These are phyloP conservation scores for Elysia crispata DNA, from an alignment of 2,888 invertebrate species.

Conservation along the genomic window DNA sequence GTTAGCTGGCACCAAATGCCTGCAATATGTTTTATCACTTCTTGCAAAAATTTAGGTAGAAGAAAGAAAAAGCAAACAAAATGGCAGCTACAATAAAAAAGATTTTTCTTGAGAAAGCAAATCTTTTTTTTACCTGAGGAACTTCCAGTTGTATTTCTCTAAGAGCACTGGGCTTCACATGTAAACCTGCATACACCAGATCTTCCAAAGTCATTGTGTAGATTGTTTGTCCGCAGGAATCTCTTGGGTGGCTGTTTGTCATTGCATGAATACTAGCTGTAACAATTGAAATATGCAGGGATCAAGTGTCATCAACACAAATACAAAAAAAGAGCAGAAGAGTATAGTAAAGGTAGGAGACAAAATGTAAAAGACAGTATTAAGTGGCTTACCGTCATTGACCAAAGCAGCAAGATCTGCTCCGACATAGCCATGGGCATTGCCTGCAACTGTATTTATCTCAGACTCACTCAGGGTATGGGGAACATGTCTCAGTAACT, in stretches of 20 bases:
- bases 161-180: conserved; percentile 91
- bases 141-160: conserved; percentile 91
- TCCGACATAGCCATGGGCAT: conserved; percentile 93
- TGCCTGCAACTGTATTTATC: conserved; percentile 82
- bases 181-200: conserved; percentile 67
- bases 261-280: too few relatives aligned
- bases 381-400: conserved; percentile 79
- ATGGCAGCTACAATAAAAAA: too few relatives aligned
- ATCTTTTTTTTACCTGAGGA: conserved; percentile 83
- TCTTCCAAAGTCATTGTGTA: conserved; percentile 55
- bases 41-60: too few relatives aligned
- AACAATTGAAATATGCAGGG: background rate
- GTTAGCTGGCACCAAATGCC: too few relatives aligned
- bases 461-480: conserved; percentile 81
- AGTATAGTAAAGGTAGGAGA: background rate
- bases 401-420: conserved; percentile 90
- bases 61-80: too few relatives aligned
- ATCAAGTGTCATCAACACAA: background rate
- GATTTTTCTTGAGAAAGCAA: too few relatives aligned
- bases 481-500: conserved; percentile 81
- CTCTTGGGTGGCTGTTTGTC: background rate
- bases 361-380: background rate
- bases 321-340: background rate
- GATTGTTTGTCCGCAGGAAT: background rate
- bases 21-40: too few relatives aligned